A percentile compares a stretch with the other conserved stretches of the same genome.
These are phyloP conservation scores for Sarcophaga rosellei DNA, from an alignment of 2,888 invertebrate species.

Conservation along the genomic window DNA sequence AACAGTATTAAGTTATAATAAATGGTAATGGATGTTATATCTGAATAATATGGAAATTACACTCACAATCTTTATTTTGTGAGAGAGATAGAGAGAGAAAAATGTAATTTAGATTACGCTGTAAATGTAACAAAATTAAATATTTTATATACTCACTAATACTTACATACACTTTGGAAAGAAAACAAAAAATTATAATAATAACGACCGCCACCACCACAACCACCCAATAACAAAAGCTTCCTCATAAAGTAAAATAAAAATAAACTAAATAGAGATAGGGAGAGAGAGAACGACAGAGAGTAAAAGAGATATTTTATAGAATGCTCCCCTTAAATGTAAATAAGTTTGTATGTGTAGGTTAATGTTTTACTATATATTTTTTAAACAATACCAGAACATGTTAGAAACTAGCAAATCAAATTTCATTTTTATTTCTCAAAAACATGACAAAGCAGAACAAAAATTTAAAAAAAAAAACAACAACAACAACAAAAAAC, in stretches of 20 bases:
- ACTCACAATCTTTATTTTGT: too few species aligned
- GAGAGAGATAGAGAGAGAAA: too few species aligned
- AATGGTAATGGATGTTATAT: too few species aligned
- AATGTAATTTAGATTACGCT: too few species aligned
- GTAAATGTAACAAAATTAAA: neutral
- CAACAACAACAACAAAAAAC: conserved; percentile 35
- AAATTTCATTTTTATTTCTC: conserved; percentile 62
- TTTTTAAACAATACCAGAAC: neutral
- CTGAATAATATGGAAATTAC: too few species aligned
- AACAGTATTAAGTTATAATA: too few species aligned
- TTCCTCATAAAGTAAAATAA: conserved; percentile 34
- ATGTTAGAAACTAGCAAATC: conserved; percentile 68
- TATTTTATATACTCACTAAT: too few species aligned
- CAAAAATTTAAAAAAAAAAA: neutral
- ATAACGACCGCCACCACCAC: neutral
- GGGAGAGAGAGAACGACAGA: neutral
- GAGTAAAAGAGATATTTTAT: neutral
- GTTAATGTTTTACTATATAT: neutral
- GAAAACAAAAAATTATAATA: neutral
- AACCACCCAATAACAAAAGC: conserved; percentile 33
- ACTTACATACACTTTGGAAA: neutral
- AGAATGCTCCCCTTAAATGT: neutral
- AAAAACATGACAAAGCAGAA: conserved; percentile 16
- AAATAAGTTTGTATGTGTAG: neutral
- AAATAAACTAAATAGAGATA: conserved; percentile 12